phyloP scores from a whole-genome alignment of 2,888 invertebrate genomes.

The Artemia sp. region DNA sequence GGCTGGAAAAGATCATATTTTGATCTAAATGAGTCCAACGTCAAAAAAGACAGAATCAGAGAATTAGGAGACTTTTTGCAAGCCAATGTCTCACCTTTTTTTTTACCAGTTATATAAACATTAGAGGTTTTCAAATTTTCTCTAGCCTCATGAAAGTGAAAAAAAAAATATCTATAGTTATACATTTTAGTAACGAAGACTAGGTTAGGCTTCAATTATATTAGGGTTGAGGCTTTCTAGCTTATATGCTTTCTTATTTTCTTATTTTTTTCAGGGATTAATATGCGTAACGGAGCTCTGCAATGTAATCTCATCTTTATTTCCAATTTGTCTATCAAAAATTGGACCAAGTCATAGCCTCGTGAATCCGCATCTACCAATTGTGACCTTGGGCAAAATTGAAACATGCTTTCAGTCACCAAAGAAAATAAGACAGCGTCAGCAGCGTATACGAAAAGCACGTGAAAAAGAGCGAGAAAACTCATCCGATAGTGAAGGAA shows the following conservation, averaged over 20 bases:
- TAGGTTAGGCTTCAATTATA: no score
- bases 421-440: slow-evolving; percentile 5
- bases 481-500: neutral
- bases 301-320: slow-evolving; percentile 7
- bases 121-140: no score
- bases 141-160: no score
- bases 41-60: no score
- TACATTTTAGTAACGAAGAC: no score
- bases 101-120: no score
- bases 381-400: neutral
- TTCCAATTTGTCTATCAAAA: neutral
- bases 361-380: neutral
- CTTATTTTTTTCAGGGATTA: neutral
- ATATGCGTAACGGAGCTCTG: neutral
- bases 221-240: no score
- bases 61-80: no score
- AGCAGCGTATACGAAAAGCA: neutral
- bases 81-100: no score
- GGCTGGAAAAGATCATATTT: no score
- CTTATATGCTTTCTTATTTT: neutral
- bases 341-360: neutral
- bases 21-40: no score
- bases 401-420: neutral
- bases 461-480: slow-evolving; percentile 1
- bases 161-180: no score